These are phyloP conservation scores for Cephalopholis sonnerati DNA, from an alignment of 2,113 vertebrate species.

Conservation along the genomic window DNA sequence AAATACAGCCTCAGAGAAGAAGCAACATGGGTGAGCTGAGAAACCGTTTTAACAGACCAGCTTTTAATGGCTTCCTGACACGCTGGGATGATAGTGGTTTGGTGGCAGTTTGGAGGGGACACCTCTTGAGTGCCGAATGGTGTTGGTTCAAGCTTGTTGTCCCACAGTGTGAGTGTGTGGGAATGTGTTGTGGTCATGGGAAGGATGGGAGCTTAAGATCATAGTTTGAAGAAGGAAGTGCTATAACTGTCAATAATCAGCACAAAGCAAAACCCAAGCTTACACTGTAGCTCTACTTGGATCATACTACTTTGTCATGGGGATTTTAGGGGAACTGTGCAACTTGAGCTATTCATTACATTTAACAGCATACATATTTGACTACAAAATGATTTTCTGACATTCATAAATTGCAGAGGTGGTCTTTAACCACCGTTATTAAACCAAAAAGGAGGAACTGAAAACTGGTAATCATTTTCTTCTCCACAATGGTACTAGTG, in stretches of 20 bases:
- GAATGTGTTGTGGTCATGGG: slow-evolving; percentile 41
- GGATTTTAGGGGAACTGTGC: background rate
- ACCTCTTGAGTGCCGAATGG: slow-evolving; percentile 63
- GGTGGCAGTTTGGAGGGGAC: slow-evolving; percentile 42
- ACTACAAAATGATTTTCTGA: background rate
- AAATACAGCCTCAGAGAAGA: slow-evolving; percentile 77
- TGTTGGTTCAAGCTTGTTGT: slow-evolving; percentile 66
- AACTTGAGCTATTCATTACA: background rate
- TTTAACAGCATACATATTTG: background rate
- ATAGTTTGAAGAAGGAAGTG: background rate
- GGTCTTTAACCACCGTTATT: background rate
- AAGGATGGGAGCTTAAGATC: slow-evolving; percentile 17
- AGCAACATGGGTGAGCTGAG: slow-evolving; percentile 60
- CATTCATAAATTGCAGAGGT: background rate
- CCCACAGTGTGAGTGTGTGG: slow-evolving; percentile 30
- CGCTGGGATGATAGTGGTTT: slow-evolving; percentile 38
- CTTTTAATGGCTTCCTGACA: slow-evolving; percentile 77
- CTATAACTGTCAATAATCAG: slow-evolving; percentile 17
- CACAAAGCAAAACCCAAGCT: background rate
- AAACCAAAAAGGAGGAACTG: too few relatives aligned
- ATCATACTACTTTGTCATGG: background rate
- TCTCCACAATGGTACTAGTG: background rate
- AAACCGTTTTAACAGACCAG: slow-evolving; percentile 63
- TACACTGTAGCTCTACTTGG: background rate
- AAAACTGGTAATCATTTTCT: background rate